A percentile compares a stretch with the other conserved stretches of the same genome.
These are phyloP conservation scores for Epinephelus moara DNA, from an alignment of 2,113 vertebrate genomes.

Conservation along the genomic window DNA sequence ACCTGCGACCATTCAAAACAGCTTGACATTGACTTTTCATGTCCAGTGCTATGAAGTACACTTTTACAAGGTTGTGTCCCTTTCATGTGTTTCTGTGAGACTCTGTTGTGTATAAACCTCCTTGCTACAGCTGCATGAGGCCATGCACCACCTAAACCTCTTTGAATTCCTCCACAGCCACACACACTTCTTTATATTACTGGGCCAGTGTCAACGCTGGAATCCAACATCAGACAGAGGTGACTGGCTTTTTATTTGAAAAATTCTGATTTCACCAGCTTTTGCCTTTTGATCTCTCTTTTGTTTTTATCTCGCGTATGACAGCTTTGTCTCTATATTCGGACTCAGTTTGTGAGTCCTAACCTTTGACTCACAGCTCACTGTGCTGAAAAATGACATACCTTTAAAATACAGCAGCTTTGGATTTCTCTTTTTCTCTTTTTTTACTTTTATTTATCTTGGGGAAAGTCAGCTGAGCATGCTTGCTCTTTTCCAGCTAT, in stretches of 20 bases:
- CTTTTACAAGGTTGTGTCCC: too few relatives aligned
- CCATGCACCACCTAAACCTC: background rate
- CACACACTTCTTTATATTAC: background rate
- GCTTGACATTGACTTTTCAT: too few relatives aligned
- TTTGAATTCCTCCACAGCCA: background rate
- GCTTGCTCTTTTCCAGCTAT: constrained; percentile 34
- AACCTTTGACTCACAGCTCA: constrained; percentile 43
- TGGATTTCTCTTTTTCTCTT: background rate
- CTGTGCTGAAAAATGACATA: constrained; percentile 30
- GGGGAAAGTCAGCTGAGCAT: constrained; percentile 31
- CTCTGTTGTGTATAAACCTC: background rate
- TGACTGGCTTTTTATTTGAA: constrained; percentile 10
- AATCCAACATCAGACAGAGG: constrained; percentile 10
- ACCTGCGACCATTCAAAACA: too few relatives aligned
- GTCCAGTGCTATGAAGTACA: too few relatives aligned
- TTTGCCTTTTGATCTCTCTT: background rate
- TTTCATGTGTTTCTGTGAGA: too few relatives aligned
- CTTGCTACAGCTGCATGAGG: background rate
- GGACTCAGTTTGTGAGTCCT: background rate
- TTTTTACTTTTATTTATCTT: constrained; percentile 38
- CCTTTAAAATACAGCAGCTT: constrained; percentile 6
- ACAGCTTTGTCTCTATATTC: constrained; percentile 8
- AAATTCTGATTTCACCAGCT: background rate
- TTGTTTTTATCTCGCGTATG: background rate
- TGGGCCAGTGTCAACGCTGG: background rate